phyloP scores from a whole-genome alignment of 2,888 invertebrate species.

The Callyntrura sp. region DNA sequence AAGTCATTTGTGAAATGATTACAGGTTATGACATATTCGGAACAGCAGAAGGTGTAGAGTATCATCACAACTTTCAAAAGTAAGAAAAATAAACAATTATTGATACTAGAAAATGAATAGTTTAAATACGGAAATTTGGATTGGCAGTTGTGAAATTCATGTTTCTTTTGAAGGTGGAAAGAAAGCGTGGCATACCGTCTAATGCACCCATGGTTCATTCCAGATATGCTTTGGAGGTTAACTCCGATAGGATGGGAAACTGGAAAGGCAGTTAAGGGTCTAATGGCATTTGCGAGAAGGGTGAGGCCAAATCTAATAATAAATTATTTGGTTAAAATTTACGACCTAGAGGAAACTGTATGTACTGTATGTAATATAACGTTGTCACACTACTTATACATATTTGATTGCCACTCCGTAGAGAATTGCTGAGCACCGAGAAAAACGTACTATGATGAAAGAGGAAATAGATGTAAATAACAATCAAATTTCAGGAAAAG shows the following conservation, averaged over 20 bases:
- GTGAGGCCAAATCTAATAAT: too few species aligned
- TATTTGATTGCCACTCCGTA: too few species aligned
- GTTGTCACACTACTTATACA: too few species aligned
- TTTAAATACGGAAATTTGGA: neutral
- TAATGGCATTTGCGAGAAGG: slow-evolving; percentile 22
- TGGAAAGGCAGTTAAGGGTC: slow-evolving; percentile 21
- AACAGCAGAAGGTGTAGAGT: neutral
- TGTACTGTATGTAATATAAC: too few species aligned
- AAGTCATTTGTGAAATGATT: slow-evolving; percentile 58
- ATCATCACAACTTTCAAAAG: slow-evolving; percentile 54
- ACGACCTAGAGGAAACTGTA: too few species aligned
- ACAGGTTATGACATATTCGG: slow-evolving; percentile 33
- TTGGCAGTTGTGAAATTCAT: neutral
- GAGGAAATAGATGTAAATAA: too few species aligned
- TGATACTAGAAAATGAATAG: neutral
- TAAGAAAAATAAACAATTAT: neutral
- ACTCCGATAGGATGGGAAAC: slow-evolving; percentile 28
- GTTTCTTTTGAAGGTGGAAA: slow-evolving; percentile 31
- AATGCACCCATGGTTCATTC: slow-evolving; percentile 34
- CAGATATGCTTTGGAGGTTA: slow-evolving; percentile 45
- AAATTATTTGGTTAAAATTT: too few species aligned
- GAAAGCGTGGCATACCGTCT: slow-evolving; percentile 21
- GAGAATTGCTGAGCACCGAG: too few species aligned
- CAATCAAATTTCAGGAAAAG: too few species aligned
- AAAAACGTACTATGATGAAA: too few species aligned